These are phyloP conservation scores for Nestor notabilis DNA, from an alignment of 2,113 vertebrate genomes.

Conservation along the genomic window DNA sequence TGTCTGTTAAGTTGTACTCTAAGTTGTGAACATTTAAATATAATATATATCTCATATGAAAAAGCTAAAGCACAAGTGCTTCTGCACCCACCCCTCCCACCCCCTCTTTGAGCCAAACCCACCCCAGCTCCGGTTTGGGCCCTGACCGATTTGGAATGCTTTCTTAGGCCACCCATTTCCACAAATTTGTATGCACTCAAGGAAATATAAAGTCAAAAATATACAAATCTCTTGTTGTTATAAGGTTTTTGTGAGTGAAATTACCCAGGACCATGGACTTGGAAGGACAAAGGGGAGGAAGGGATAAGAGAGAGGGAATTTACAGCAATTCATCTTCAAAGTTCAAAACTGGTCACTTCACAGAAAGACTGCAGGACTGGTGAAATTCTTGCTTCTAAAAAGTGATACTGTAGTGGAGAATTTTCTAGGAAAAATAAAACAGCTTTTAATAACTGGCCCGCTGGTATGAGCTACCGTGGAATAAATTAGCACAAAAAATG, in stretches of 20 bases:
- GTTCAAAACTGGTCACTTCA: constrained; percentile 84
- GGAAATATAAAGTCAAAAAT: constrained; percentile 87
- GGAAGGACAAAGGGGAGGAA: constrained; percentile 71
- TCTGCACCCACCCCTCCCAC: not conserved
- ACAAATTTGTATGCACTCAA: constrained; percentile 79
- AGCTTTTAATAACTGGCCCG: constrained; percentile 86
- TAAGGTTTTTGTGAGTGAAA: constrained; percentile 80
- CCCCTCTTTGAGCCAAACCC: constrained; percentile 20
- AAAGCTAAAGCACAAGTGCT: constrained; percentile 83
- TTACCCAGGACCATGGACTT: constrained; percentile 82
- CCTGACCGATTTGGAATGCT: constrained; percentile 81
- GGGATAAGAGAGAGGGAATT: constrained; percentile 68
- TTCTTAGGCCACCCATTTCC: constrained; percentile 72
- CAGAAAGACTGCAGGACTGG: constrained; percentile 82
- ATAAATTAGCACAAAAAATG: constrained; percentile 85
- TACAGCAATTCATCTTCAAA: constrained; percentile 79
- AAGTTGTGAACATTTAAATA: constrained; percentile 85
- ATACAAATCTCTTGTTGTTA: constrained; percentile 83
- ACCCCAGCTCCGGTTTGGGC: constrained; percentile 72
- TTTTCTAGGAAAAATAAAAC: constrained; percentile 86
- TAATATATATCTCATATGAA: constrained; percentile 85
- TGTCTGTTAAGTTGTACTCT: constrained; percentile 80
- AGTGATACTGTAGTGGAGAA: constrained; percentile 82
- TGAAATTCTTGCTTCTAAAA: constrained; percentile 83
- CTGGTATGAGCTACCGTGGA: constrained; percentile 87